phyloP scores from a whole-genome alignment of 2,113 vertebrate species.

The Chionis minor region DNA sequence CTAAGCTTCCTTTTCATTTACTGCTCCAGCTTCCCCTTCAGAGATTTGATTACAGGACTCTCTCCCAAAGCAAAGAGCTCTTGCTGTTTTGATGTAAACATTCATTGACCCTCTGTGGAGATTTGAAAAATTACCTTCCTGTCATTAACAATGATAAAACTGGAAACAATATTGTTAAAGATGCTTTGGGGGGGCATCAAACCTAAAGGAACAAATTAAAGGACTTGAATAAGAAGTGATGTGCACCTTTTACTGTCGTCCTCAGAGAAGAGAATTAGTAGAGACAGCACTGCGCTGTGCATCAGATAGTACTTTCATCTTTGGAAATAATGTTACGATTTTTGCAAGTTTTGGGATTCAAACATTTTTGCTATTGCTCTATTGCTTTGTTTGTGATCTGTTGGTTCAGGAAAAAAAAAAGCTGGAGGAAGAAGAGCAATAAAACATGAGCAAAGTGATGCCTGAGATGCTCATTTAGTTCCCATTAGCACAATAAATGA shows the following conservation, averaged over 20 bases:
- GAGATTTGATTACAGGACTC: not conserved
- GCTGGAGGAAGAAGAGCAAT: not conserved
- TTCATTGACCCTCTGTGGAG: not conserved
- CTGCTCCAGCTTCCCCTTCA: not conserved
- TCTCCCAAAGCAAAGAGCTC: not conserved
- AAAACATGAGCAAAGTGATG: not conserved
- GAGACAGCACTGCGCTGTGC: not conserved
- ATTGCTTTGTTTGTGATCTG: not conserved
- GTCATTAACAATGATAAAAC: not conserved
- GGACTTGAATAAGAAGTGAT: not conserved
- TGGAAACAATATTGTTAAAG: not conserved
- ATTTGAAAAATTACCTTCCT: not conserved
- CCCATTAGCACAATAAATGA: not conserved
- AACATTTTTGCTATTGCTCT: not conserved
- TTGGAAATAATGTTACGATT: not conserved
- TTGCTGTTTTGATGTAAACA: not conserved
- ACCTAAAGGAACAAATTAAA: not conserved
- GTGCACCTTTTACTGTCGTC: not conserved
- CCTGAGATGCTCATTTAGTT: not conserved
- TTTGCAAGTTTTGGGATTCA: not conserved
- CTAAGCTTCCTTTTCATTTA: slow-evolving; percentile 16
- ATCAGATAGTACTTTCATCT: not conserved
- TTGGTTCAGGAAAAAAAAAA: not conserved
- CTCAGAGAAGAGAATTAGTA: not conserved
- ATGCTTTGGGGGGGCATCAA: not conserved